A percentile compares a stretch with the other conserved stretches of the same genome.
Conservation (phyloP, 1,140 invertebrate genomes). For the Sitodiplosis mosellana region DNA sequence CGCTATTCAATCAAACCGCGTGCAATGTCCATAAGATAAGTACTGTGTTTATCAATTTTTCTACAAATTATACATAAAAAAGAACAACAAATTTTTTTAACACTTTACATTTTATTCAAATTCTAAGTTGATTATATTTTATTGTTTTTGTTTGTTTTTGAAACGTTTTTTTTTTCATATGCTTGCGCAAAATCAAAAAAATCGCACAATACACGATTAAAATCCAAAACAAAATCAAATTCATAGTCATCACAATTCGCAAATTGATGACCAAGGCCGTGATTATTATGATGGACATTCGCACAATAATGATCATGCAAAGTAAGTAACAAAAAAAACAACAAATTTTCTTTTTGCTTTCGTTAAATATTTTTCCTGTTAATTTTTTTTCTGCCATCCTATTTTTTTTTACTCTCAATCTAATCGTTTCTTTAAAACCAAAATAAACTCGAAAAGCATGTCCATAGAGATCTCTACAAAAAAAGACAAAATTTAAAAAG, state of each 20-base stretch:
- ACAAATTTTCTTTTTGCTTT: not conserved
- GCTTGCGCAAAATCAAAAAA: too few relatives aligned
- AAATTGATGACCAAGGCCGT: constrained; percentile 1
- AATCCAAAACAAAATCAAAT: not conserved
- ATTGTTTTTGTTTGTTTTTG: not conserved
- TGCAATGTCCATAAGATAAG: not conserved
- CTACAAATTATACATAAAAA: too few relatives aligned
- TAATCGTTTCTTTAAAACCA: not conserved
- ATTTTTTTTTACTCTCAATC: too few relatives aligned
- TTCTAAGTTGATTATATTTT: not conserved
- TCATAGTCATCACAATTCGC: not conserved
- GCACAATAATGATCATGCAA: constrained; percentile 2
- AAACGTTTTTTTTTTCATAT: too few relatives aligned
- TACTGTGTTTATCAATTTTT: not conserved
- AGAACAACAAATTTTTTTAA: too few relatives aligned
- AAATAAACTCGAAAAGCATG: not conserved
- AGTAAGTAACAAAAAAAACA: constrained; percentile 4
- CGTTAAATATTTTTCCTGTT: not conserved
- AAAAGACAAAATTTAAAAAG: not conserved
- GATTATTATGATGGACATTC: constrained; percentile 6
- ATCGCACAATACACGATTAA: not conserved
- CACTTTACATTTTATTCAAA: not conserved
- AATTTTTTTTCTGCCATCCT: too few relatives aligned
- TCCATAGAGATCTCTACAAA: not conserved
- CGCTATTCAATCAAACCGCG: not conserved